Percentiles rank a stretch among this genome's conserved stretches.
These are phyloP conservation scores for Apamea monoglypha DNA, from an alignment of 2,888 invertebrate species.

Conservation along the genomic window DNA sequence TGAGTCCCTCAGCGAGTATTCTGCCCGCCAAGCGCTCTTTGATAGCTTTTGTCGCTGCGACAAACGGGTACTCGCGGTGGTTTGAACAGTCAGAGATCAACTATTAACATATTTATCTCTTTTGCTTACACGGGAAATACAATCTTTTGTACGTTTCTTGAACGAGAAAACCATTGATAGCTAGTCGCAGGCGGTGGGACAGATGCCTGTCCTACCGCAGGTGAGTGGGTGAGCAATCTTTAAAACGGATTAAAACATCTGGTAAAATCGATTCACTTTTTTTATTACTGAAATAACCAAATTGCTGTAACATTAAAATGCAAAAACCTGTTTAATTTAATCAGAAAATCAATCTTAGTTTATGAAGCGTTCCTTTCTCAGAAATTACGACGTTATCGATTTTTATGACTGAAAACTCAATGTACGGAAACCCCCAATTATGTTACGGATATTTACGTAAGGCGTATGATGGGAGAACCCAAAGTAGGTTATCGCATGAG, in stretches of 20 bases:
- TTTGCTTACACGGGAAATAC: not conserved
- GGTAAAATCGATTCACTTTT: not conserved
- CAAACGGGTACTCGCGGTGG: too few species aligned
- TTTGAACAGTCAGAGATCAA: not conserved
- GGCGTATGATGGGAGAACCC: not conserved
- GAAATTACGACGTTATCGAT: slow-evolving; percentile 20
- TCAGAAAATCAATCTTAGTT: slow-evolving; percentile 16
- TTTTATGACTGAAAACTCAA: slow-evolving; percentile 32
- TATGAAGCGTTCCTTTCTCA: slow-evolving; percentile 13
- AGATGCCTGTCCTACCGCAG: too few species aligned
- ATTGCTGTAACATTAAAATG: not conserved
- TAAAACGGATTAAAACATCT: not conserved
- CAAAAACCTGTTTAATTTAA: slow-evolving; percentile 15
- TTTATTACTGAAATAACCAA: not conserved
- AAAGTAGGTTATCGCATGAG: not conserved
- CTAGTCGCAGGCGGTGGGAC: not conserved
- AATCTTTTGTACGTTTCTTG: not conserved
- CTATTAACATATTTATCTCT: too few species aligned
- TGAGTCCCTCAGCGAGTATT: not conserved
- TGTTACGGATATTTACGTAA: not conserved
- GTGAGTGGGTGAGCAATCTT: too few species aligned
- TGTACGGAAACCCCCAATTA: slow-evolving; percentile 12
- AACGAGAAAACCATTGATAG: not conserved
- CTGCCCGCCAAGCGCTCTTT: not conserved
- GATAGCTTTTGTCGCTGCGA: not conserved